Percentiles rank a stretch among this genome's conserved stretches.
Evolutionary conservation across 2,888 invertebrate genomes (phyloP).

Genomic region (Perdita meconis): DNA sequence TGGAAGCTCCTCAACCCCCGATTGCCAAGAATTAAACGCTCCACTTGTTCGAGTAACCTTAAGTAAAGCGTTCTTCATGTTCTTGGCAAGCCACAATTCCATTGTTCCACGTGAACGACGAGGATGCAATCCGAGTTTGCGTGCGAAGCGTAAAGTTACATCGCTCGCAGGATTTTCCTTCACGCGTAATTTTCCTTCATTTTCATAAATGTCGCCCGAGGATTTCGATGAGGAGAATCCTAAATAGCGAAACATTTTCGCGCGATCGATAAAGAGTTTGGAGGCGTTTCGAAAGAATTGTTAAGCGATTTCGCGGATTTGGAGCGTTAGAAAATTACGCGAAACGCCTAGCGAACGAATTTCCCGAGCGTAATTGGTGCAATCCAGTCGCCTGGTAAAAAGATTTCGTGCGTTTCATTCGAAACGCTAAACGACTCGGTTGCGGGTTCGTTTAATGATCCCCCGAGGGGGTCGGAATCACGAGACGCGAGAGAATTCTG

Average conservation of each 20-base stretch:
- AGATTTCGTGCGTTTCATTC: background rate
- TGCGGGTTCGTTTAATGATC: background rate
- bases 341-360: background rate
- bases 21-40: background rate
- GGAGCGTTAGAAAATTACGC: background rate
- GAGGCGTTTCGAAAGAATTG: too few relatives aligned
- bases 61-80: background rate
- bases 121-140: background rate
- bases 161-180: background rate
- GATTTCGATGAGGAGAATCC: background rate
- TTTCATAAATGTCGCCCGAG: background rate
- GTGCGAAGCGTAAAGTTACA: background rate
- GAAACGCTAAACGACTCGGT: background rate
- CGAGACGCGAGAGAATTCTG: background rate
- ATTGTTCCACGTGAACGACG: background rate
- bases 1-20: background rate
- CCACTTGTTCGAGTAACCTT: background rate
- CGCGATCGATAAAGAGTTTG: background rate
- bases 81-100: background rate
- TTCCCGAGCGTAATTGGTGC: background rate
- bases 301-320: background rate
- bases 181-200: conserved; percentile 7
- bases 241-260: background rate
- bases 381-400: background rate
- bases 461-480: background rate